A percentile compares a stretch with the other conserved stretches of the same genome.
These are phyloP conservation scores for Falco naumanni DNA, from an alignment of 2,797 vertebrate species.

Conservation along the genomic window DNA sequence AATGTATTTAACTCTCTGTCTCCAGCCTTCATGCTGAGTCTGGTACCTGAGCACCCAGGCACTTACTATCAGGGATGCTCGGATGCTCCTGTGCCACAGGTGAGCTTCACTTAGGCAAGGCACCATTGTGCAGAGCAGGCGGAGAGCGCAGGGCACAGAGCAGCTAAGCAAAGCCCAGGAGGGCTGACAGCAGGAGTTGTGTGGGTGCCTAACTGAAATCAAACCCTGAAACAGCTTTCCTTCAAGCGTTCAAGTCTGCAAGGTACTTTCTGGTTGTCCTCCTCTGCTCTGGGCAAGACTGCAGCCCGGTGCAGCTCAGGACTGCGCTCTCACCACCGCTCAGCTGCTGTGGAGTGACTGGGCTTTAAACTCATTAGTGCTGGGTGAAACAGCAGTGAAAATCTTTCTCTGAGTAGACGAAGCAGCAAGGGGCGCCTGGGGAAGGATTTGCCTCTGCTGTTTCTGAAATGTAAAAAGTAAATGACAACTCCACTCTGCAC, in stretches of 20 bases:
- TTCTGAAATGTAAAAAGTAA: conserved; percentile 13
- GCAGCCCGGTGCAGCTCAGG: not conserved
- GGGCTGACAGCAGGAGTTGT: not conserved
- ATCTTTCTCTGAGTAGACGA: conserved; percentile 8
- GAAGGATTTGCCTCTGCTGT: not conserved
- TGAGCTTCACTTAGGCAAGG: not conserved
- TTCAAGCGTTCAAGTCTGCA: not conserved
- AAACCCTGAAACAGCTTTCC: not conserved
- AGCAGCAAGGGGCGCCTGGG: not conserved
- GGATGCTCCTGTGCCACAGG: not conserved
- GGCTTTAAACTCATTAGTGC: conserved; percentile 16
- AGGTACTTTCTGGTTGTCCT: not conserved
- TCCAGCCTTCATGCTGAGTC: not conserved
- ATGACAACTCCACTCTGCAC: not conserved
- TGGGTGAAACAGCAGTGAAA: not conserved
- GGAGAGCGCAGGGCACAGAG: fast-evolving
- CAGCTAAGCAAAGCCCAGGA: not conserved
- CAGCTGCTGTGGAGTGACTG: not conserved
- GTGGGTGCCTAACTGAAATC: not conserved
- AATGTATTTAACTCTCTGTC: not conserved
- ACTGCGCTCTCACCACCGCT: fast-evolving
- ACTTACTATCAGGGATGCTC: not conserved
- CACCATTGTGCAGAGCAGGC: not conserved
- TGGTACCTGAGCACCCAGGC: not conserved
- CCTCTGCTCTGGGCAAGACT: not conserved